Evolutionary conservation across 2,888 invertebrate species (phyloP).

Genomic region (Hesperia comma): DNA sequence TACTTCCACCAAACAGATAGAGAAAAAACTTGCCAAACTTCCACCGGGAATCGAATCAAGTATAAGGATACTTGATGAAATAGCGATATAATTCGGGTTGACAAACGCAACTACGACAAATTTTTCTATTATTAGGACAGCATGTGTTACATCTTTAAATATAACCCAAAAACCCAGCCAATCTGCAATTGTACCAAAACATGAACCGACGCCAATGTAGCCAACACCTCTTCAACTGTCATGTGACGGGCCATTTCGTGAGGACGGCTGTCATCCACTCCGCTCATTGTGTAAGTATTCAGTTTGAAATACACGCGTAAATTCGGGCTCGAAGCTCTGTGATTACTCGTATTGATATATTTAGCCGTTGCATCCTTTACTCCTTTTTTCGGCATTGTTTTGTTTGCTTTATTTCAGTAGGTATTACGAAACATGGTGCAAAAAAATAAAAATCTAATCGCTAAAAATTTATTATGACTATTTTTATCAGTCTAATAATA

Average conservation of each 20-base stretch:
- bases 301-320: constrained; percentile 57
- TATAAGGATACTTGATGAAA: too few relatives aligned
- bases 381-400: neutral
- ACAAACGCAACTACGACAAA: too few relatives aligned
- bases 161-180: constrained; percentile 2
- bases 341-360: neutral
- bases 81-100: too few relatives aligned
- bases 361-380: neutral
- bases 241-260: constrained; percentile 61
- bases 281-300: constrained; percentile 64
- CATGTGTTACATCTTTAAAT: neutral
- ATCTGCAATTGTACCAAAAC: constrained; percentile 23
- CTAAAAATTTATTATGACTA: too few relatives aligned
- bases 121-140: neutral
- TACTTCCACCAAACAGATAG: too few relatives aligned
- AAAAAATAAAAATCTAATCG: too few relatives aligned
- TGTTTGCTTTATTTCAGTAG: too few relatives aligned
- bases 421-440: too few relatives aligned
- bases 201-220: constrained; percentile 23
- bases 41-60: too few relatives aligned
- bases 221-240: constrained; percentile 54
- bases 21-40: too few relatives aligned
- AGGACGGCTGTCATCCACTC: constrained; percentile 58
- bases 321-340: constrained; percentile 42
- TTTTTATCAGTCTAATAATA: too few relatives aligned